phyloP scores from a whole-genome alignment of 2,888 invertebrate species.

The Drosophila gaucha region DNA sequence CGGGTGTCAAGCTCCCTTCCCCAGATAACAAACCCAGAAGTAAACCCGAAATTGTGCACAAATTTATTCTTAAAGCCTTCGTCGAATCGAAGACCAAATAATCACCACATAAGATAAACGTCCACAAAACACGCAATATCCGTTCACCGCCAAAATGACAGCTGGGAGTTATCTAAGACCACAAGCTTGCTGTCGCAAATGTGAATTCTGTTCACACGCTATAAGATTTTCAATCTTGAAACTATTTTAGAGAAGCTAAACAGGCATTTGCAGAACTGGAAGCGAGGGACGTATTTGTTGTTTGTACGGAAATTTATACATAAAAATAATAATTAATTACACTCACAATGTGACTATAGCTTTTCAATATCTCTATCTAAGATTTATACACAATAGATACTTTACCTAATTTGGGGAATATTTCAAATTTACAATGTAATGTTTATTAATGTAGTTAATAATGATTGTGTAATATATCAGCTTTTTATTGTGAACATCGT shows the following conservation, averaged over 20 bases:
- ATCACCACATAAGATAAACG: background rate
- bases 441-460: too few species aligned
- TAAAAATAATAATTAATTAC: too few species aligned
- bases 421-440: too few species aligned
- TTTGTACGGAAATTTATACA: too few species aligned
- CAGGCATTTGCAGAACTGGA: too few species aligned
- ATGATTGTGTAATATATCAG: too few species aligned
- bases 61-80: slow-evolving; percentile 4
- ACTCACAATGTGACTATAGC: too few species aligned
- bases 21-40: background rate
- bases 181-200: background rate
- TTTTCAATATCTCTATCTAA: too few species aligned
- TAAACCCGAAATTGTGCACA: background rate
- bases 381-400: too few species aligned
- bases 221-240: background rate
- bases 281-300: background rate
- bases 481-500: too few species aligned
- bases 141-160: background rate
- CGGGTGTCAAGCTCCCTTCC: background rate
- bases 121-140: slow-evolving; percentile 3
- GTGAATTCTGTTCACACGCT: background rate
- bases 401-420: too few species aligned
- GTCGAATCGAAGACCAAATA: background rate
- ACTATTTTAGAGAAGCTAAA: background rate
- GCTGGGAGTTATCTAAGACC: background rate